Base-by-base conservation (phyloP, 2,888 invertebrate genomes). In the Mongoloraphidia duomilia region DNA sequence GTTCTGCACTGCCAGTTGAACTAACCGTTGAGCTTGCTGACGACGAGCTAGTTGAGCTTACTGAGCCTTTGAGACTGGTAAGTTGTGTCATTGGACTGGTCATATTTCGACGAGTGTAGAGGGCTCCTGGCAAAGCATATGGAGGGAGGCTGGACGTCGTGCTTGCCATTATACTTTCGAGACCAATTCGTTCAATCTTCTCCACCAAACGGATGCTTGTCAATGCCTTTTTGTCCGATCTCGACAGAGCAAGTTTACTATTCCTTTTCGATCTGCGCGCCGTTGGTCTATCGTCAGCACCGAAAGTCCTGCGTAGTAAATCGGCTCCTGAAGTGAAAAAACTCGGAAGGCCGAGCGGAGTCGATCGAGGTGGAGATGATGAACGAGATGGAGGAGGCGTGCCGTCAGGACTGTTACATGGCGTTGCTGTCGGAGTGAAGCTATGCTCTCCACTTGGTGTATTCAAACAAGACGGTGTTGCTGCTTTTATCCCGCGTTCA, bases 351-450 rank as follows among this genome's bases (percentile, higher is more conserved):
- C 73, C 68, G 67, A 3, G 67, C 66, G 42, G 62, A 57, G n/a
- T 61, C 61, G 13, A 72, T 6, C 26, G 74, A 12, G 76, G 73
- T 9, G 82, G 82, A 1, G 82, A 80, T 11, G 70, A 70, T 43
- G 73, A 67, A 39, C 74, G 62, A 1, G 74, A 70, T 1, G 69
- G 65, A 1, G 76, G 74, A 1, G 82, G 81, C 34, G 80, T 67
- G 39, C 78, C 77, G 57, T 82, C 80, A 2, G 90, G 90, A 61
- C 87, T 88, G 65, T 91, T 91, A 61, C 86, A 85, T 2, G 91
- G 91, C 8, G 91, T 91, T 8, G 88, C 88, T 0, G 90, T 90
- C 4, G 89, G 86, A 8, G 85, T 77, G 65, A 76, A 88, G 61
- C 74, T 79, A 54, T 75, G 75, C 2, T 72, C 70, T 34, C 77